These are phyloP conservation scores for Phymorhynchus buccinoides DNA, from an alignment of 1,140 invertebrate genomes.

Conservation along the genomic window DNA sequence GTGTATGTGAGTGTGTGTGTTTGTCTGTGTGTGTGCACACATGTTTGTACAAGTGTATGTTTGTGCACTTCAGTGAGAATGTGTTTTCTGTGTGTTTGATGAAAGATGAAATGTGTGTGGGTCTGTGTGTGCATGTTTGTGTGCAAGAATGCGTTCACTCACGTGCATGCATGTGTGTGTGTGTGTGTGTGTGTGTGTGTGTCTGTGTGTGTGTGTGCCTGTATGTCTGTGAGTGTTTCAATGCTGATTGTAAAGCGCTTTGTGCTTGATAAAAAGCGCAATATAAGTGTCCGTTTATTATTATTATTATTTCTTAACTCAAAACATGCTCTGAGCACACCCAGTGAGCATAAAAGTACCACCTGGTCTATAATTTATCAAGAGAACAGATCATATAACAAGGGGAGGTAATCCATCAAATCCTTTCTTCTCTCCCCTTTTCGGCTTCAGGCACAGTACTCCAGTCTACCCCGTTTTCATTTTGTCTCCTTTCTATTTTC, in stretches of 20 bases:
- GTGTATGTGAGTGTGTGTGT: conserved; percentile 2
- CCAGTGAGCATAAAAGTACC: too few species aligned
- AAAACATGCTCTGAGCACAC: too few species aligned
- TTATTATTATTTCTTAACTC: too few species aligned
- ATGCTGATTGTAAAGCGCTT: too few species aligned
- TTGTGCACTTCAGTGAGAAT: background rate
- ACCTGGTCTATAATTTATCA: too few species aligned
- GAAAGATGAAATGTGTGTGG: too few species aligned
- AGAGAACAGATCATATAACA: background rate
- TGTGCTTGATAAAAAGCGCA: too few species aligned
- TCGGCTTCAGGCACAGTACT: background rate
- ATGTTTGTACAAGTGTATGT: background rate
- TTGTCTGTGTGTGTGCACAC: background rate
- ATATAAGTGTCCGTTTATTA: too few species aligned
- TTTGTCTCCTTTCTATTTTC: too few species aligned
- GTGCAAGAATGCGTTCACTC: background rate
- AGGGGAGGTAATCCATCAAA: background rate
- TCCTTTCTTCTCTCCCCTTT: background rate
- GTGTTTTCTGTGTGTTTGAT: too few species aligned
- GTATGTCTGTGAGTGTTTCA: background rate
- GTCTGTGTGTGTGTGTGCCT: background rate
- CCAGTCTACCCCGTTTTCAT: background rate
- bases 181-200: background rate
- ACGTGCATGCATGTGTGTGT: background rate
- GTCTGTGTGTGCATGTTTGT: background rate